Evolutionary conservation across 2,797 vertebrate species (phyloP).

Genomic region (Falco peregrinus): DNA sequence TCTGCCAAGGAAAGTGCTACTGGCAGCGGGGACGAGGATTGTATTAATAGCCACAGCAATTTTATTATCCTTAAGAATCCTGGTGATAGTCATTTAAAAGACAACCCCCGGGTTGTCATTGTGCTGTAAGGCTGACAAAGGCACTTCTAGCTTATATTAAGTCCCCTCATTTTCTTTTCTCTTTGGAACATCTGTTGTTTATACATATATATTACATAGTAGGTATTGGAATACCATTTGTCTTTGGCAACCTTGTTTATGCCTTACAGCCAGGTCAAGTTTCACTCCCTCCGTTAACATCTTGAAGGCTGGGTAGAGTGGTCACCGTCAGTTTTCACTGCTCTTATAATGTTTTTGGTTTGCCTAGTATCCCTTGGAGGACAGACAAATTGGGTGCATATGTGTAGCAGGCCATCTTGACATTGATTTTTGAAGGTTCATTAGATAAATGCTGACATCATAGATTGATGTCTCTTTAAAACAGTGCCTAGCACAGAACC

Average conservation of each 20-base stretch:
- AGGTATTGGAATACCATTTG: not conserved
- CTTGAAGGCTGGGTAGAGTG: constrained; percentile 5
- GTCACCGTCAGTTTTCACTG: not conserved
- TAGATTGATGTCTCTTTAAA: constrained; percentile 99
- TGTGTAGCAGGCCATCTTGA: constrained; percentile 81
- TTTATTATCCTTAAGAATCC: constrained; percentile 11
- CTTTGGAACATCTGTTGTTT: not conserved
- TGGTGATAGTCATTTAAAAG: not conserved
- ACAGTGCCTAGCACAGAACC: constrained; percentile 87
- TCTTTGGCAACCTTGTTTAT: not conserved
- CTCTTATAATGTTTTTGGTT: constrained; percentile 47
- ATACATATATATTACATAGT: not conserved
- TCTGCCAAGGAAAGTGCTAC: constrained; percentile 25
- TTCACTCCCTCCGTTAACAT: not conserved
- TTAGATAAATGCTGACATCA: constrained; percentile 99
- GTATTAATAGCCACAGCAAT: not conserved
- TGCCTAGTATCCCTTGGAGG: constrained; percentile 36
- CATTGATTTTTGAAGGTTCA: constrained; percentile 96
- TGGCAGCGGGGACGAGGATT: not conserved
- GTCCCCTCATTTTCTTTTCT: not conserved
- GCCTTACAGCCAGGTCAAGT: not conserved
- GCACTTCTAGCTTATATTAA: not conserved
- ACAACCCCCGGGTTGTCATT: not conserved
- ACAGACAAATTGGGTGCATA: constrained; percentile 71
- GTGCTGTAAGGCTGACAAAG: not conserved